Evolutionary conservation across 2,113 vertebrate species (phyloP).

Genomic region (Machaerirhynchus nigripectus): DNA sequence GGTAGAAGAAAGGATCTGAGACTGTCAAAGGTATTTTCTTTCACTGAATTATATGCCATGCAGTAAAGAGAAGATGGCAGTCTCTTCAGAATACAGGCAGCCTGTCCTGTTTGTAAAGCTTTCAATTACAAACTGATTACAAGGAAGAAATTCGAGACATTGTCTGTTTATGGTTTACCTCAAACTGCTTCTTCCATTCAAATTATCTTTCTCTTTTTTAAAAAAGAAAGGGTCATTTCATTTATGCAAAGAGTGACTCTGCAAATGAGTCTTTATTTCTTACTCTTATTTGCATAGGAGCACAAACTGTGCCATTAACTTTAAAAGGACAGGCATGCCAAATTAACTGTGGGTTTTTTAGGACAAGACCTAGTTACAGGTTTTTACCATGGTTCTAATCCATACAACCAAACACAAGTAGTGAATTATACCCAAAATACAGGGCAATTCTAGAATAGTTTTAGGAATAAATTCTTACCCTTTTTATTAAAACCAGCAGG

Average conservation of each 20-base stretch:
- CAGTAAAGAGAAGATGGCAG: not conserved
- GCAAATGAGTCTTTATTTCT: not conserved
- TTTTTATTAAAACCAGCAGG: slow-evolving; percentile 36
- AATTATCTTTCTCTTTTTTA: not conserved
- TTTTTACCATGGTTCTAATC: not conserved
- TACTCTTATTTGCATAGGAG: not conserved
- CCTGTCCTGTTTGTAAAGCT: not conserved
- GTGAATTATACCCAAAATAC: not conserved
- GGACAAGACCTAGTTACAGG: not conserved
- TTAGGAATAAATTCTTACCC: not conserved
- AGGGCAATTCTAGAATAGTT: not conserved
- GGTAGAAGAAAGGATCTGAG: not conserved
- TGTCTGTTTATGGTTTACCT: not conserved
- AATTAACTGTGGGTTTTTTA: not conserved
- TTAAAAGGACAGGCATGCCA: not conserved
- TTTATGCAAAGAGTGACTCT: not conserved
- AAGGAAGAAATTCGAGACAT: not conserved
- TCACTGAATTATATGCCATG: not conserved
- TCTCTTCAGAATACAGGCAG: not conserved
- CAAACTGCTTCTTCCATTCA: not conserved
- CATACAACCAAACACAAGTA: not conserved
- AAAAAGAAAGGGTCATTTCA: not conserved
- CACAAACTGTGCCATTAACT: not conserved
- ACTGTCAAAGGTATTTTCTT: not conserved
- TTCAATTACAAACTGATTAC: not conserved